Base-by-base conservation (phyloP, 2,113 vertebrate species). In the Meriones unguiculatus region DNA sequence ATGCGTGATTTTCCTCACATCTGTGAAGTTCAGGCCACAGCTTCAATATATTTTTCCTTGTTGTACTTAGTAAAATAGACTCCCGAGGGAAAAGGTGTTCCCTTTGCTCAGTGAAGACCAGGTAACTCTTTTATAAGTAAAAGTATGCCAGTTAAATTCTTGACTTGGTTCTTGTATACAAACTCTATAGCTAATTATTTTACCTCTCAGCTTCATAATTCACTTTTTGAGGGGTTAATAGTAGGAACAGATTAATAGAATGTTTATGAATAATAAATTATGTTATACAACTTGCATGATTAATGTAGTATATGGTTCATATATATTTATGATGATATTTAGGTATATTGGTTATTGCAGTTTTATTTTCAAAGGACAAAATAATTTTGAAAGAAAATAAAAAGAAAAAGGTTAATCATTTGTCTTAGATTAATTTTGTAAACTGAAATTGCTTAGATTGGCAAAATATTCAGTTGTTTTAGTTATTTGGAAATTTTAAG, bases 1-100 rank as follows among this genome's bases (percentile, higher is more conserved):
- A 97, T 69, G 0, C 95, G 38, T 90, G 97, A 92, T 96, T 94
- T 98, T 92, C 15, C 54, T 97, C 84, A 97, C 75, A 96, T 75
- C 24, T 85, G 28, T 98, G 93, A 96, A 96, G 59, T 92, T 24
- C 73, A 95, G 25, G 0, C 0, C 24, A 65, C 25, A 90, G 67
- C 85, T 97, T 95, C n/a, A 77, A 90, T n/a, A 69, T 80, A 20
- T 81, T 91, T 89, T 97, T 94, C 88, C 52, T 41, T 28, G 46
- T 80, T 88, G 25, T 85, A 10, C 38, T 81, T 96, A 89, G 64
- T 59, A 95, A 92, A 69, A 97, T 22, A 84, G 67, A 10, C 0
- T 87, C 89, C 85, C 97, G 82, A 92, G 65, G 77, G 96, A 93
- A 93, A 67, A 96, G 20, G 20, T 97, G 20, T 88, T 57, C 18